phyloP scores from a whole-genome alignment of 2,888 invertebrate species.

The Eugnorisma glareosa region DNA sequence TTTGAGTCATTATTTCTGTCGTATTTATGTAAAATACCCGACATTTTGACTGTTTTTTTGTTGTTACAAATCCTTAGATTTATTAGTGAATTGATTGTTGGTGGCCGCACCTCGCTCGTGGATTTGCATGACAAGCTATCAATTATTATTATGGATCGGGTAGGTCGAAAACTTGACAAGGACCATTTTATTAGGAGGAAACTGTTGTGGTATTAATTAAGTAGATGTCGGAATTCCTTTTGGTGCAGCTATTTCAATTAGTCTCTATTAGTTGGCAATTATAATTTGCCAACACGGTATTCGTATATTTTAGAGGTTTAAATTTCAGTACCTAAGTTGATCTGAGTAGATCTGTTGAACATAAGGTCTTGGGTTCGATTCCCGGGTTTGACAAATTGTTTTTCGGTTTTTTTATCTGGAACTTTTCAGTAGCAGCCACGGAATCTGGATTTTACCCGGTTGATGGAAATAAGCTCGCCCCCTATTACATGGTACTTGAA shows the following conservation, averaged over 20 bases:
- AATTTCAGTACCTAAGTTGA: background rate
- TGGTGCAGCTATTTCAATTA: slow-evolving; percentile 17
- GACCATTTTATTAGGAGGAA: slow-evolving; percentile 8
- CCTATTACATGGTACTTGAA: too few species aligned
- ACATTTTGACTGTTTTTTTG: slow-evolving; percentile 54
- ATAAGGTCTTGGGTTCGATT: background rate
- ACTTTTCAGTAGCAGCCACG: background rate
- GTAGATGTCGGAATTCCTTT: background rate
- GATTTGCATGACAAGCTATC: slow-evolving; percentile 56
- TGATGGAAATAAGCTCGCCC: too few species aligned
- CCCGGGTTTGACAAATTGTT: background rate
- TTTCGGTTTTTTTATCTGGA: background rate
- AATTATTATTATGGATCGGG: slow-evolving; percentile 47
- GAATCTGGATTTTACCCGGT: background rate
- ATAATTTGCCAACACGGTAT: slow-evolving; percentile 7
- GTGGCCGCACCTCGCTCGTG: slow-evolving; percentile 35
- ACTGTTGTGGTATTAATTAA: slow-evolving; percentile 5
- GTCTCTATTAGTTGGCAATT: slow-evolving; percentile 11
- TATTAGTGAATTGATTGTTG: slow-evolving; percentile 58
- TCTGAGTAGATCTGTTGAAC: background rate
- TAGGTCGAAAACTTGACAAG: slow-evolving; percentile 36
- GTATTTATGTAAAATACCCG: slow-evolving; percentile 60
- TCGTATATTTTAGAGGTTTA: background rate
- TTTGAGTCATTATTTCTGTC: slow-evolving; percentile 45
- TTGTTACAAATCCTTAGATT: slow-evolving; percentile 59